Base-by-base conservation (phyloP, 92 coral and sea anemone species). In the Porites evermanni region DNA sequence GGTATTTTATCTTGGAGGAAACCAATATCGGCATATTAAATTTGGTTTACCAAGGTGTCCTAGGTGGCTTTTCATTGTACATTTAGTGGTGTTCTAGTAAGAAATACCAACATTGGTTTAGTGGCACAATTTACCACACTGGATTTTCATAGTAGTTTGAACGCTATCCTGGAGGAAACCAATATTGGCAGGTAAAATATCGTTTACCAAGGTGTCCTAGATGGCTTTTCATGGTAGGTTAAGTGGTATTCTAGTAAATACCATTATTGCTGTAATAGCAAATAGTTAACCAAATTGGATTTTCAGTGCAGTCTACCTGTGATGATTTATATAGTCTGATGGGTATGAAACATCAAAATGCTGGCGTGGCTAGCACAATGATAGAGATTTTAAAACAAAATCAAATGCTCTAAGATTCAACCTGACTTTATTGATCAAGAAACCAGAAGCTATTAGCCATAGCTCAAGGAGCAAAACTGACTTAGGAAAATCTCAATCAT, bases 91-190 rank as follows among this genome's bases (percentile, higher is more conserved):
- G 38, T 70, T 16, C 17, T 29, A 70, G 26, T 1, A 7, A 20
- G 9, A 70, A n/a, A 70, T 70, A 24, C 75, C 75, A 70, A 70
- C 32, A 24, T 17, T 74, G 64, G 38, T 51, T 11, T 74, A 56
- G 32, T 17, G 59, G 20, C 20, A 74, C 63, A 19, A 19, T 74
- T 74, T 52, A 74, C 79, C 79, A 74, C 52, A 52, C 4, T 74
- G 63, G 79, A 63, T 7, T 74, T 53, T 74, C 79, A 74, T n/a
- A 19, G 79, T 74, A 74, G 64, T 74, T 74, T 74, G 61, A 74
- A 21, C 53, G 51, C 38, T 65, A 65, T 21, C n/a, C 70, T 65
- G 18, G 13, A 44, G 8, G 53, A 52, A 74, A 12, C 64, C 79
- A 74, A 53, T 64, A 53, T 51, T 74, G 32, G 78, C 23, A 21